Conservation (phyloP, 2,797 vertebrate species). For the Gastrophryne carolinensis region DNA sequence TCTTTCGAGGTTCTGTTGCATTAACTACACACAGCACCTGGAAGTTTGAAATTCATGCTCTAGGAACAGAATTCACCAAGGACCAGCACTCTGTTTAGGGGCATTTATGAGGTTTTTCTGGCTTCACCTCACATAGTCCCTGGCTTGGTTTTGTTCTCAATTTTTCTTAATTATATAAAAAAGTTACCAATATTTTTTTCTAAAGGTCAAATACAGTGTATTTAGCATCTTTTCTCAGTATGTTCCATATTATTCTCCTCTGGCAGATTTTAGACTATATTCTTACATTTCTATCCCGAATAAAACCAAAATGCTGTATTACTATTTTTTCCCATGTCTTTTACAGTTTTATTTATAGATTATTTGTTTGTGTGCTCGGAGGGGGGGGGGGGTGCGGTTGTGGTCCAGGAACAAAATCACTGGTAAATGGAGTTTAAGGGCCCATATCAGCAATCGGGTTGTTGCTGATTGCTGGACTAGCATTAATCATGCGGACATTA, state of each 20-base stretch:
- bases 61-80: slow-evolving; percentile 8
- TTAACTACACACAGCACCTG: not conserved
- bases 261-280: slow-evolving; percentile 51
- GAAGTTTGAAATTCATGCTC: not conserved
- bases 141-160: slow-evolving; percentile 32
- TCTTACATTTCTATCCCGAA: slow-evolving; percentile 52
- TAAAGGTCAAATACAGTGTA: slow-evolving; percentile 53
- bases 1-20: slow-evolving; percentile 3
- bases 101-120: slow-evolving; percentile 10
- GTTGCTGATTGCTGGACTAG: no score
- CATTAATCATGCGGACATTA: no score
- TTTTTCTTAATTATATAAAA: slow-evolving; percentile 45
- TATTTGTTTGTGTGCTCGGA: no score
- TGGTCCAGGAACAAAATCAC: no score
- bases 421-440: no score
- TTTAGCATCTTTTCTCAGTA: slow-evolving; percentile 43
- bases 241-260: slow-evolving; percentile 50
- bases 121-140: slow-evolving; percentile 11
- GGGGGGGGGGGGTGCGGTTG: no score
- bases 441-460: no score
- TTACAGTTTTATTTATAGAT: no score
- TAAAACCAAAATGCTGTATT: slow-evolving; percentile 47
- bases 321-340: slow-evolving; percentile 1
- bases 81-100: slow-evolving; percentile 32
- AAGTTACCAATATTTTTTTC: slow-evolving; percentile 48